A percentile compares a stretch with the other conserved stretches of the same genome.
Conservation (phyloP, 2,113 vertebrate species). For the Nematolebias whitei region DNA sequence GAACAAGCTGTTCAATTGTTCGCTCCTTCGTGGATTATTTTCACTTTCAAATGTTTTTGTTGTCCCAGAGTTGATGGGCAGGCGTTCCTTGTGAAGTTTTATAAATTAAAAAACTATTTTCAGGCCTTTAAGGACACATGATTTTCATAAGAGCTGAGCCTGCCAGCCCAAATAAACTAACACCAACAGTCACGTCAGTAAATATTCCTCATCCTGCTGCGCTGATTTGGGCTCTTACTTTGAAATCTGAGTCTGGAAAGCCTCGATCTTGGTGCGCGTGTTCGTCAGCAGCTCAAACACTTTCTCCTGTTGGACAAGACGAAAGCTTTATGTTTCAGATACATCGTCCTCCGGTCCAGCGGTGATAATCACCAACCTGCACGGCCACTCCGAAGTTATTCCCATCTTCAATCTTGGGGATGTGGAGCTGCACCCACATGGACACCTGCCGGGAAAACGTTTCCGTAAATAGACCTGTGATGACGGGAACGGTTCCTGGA, state of each 20-base stretch:
- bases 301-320: constrained; percentile 82
- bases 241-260: constrained; percentile 87
- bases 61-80: no score
- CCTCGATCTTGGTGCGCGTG: constrained; percentile 88
- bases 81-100: no score
- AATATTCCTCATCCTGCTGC: no score
- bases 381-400: constrained; percentile 94
- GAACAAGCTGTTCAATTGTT: no score
- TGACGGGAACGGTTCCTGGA: no score
- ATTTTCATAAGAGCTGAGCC: no score
- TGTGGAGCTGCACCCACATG: constrained; percentile 89
- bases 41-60: no score
- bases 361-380: constrained; percentile 77
- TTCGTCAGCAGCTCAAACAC: constrained; percentile 89
- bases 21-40: no score
- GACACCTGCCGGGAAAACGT: constrained; percentile 79
- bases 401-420: constrained; percentile 90
- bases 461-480: no score
- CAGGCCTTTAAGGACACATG: no score
- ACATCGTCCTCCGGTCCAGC: background rate
- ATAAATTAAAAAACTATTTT: no score
- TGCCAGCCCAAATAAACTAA: no score
- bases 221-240: constrained; percentile 81
- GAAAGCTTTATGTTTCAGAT: background rate
- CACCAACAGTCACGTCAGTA: background rate